Percentiles rank a stretch among this genome's conserved stretches.
Conservation (phyloP, 2,113 vertebrate species). For the human (Homo sapiens) region DNA sequence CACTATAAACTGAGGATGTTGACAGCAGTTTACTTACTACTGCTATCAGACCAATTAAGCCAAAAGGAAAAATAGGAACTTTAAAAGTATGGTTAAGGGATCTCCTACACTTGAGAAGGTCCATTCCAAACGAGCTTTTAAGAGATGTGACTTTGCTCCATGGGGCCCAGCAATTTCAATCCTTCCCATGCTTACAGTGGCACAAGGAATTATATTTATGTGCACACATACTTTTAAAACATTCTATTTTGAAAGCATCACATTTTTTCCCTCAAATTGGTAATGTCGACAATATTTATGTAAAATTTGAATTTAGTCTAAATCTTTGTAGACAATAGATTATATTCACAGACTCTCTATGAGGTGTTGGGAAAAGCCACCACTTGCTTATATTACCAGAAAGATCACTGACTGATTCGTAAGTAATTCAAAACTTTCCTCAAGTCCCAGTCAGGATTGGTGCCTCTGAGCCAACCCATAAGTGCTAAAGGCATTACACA, state of each 20-base stretch:
- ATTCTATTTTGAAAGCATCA: not conserved
- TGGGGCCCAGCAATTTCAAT: not conserved
- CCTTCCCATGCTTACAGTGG: not conserved
- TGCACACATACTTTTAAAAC: not conserved
- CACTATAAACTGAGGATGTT: not conserved
- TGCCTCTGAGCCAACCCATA: not conserved
- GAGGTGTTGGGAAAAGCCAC: not conserved
- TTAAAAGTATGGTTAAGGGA: not conserved
- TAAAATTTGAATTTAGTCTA: not conserved
- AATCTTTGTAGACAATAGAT: not conserved
- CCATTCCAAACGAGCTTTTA: not conserved
- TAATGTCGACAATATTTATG: not conserved
- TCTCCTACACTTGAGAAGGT: not conserved
- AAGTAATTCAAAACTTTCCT: not conserved
- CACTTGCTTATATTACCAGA: not conserved
- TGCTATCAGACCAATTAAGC: not conserved
- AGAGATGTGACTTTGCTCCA: not conserved
- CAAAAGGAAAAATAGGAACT: constrained; percentile 25
- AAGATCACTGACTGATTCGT: not conserved
- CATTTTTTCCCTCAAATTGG: not conserved
- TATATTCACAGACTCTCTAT: not conserved
- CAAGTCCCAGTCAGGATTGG: not conserved
- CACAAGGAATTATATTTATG: not conserved
- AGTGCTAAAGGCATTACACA: not conserved
- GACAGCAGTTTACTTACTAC: not conserved